phyloP scores from a whole-genome alignment of 2,888 invertebrate species.

The Prosapia bicincta region DNA sequence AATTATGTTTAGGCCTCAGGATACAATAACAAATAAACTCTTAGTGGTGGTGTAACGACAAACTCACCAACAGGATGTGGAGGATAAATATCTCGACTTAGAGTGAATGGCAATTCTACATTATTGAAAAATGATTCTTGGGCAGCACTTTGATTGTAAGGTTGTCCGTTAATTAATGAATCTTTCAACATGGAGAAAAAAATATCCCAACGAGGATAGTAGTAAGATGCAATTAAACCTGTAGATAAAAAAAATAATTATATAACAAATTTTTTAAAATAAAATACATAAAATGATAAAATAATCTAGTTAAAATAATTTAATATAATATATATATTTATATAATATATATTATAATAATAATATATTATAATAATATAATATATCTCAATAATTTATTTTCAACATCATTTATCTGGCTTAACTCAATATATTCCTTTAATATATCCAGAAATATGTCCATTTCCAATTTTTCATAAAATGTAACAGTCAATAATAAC shows the following conservation, averaged over 20 bases:
- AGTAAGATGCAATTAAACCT: conserved; percentile 64
- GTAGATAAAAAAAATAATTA: conserved; percentile 39
- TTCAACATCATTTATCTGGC: no score
- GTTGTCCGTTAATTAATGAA: conserved; percentile 51
- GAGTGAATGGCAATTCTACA: conserved; percentile 64
- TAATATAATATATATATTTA: not conserved
- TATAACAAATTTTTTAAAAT: no score
- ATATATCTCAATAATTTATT: no score
- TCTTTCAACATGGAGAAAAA: conserved; percentile 61
- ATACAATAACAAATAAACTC: not conserved
- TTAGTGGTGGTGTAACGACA: not conserved
- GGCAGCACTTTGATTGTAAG: conserved; percentile 59
- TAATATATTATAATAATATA: no score
- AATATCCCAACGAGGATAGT: conserved; percentile 69
- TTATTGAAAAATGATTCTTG: conserved; percentile 54
- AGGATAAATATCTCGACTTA: conserved; percentile 4
- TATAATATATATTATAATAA: no score
- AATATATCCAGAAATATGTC: no score
- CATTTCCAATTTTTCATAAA: no score
- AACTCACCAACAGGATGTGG: conserved; percentile 14
- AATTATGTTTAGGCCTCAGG: no score
- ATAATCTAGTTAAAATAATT: not conserved
- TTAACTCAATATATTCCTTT: no score
- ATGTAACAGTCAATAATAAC: no score
- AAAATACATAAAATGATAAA: not conserved